Conservation (phyloP, 2,888 invertebrate genomes). For the Polymixis lichenea region DNA sequence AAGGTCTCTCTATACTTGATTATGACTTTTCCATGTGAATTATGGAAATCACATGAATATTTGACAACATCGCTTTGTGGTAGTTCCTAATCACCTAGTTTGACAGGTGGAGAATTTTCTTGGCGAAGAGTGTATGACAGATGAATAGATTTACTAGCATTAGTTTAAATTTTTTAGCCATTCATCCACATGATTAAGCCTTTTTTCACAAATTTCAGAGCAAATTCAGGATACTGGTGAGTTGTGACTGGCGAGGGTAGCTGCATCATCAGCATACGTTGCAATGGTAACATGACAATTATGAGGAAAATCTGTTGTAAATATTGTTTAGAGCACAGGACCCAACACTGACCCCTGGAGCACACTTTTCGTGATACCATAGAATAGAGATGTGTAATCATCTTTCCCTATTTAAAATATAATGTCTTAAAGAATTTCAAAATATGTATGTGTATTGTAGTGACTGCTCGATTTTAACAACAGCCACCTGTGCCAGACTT, state of each 20-base stretch:
- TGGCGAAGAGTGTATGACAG: no score
- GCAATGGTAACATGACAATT: neutral
- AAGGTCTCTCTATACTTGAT: neutral
- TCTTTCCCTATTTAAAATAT: neutral
- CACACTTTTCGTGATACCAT: neutral
- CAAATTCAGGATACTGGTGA: neutral
- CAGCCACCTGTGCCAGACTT: neutral
- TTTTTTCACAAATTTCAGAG: neutral
- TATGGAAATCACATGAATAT: neutral
- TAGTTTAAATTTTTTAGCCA: no score
- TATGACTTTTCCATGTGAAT: neutral
- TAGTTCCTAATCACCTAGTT: no score
- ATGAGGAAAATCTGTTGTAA: neutral
- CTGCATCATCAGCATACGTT: neutral
- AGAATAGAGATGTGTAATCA: neutral
- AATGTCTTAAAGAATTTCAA: neutral
- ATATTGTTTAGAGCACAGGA: neutral
- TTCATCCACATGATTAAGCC: neutral
- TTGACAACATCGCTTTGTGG: neutral
- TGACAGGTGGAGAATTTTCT: no score
- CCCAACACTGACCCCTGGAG: neutral
- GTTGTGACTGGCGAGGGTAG: neutral
- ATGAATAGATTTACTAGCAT: no score
- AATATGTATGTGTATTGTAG: neutral
- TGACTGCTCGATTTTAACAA: neutral